Percentiles rank a stretch among this genome's conserved stretches.
Conservation (phyloP, 2,888 invertebrate genomes). For the Seladonia tumulorum region DNA sequence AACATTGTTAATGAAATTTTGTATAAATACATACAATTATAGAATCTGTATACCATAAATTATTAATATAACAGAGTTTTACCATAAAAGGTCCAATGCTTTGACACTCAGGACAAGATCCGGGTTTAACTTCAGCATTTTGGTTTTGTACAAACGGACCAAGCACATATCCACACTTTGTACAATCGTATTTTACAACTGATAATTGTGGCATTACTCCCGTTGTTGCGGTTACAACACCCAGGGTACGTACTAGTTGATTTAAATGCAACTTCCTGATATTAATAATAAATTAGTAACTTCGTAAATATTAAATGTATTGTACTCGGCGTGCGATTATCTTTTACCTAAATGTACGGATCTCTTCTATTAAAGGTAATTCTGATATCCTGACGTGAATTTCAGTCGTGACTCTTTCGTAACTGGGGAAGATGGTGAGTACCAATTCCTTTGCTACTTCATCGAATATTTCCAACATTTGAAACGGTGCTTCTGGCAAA, state of each 20-base stretch:
- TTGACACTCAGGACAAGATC: constrained; percentile 99
- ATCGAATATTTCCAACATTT: constrained; percentile 98
- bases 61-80: constrained; percentile 73
- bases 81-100: constrained; percentile 97
- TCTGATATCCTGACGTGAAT: constrained; percentile 98
- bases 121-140: constrained; percentile 96
- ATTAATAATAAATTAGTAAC: constrained; percentile 38
- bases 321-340: background rate
- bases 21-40: background rate
- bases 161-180: constrained; percentile 96
- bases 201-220: constrained; percentile 98
- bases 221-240: constrained; percentile 98
- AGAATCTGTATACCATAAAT: too few relatives aligned
- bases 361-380: constrained; percentile 97
- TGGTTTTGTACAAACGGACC: constrained; percentile 98
- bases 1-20: constrained; percentile 24
- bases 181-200: constrained; percentile 98
- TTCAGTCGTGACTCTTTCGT: constrained; percentile 96
- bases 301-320: background rate
- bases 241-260: constrained; percentile 96
- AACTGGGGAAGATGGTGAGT: constrained; percentile 96
- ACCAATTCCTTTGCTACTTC: constrained; percentile 97
- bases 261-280: constrained; percentile 93
- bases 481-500: constrained; percentile 97
- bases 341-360: constrained; percentile 92